phyloP scores from a whole-genome alignment of 2,113 vertebrate species.

The Semicossyphus pulcher region DNA sequence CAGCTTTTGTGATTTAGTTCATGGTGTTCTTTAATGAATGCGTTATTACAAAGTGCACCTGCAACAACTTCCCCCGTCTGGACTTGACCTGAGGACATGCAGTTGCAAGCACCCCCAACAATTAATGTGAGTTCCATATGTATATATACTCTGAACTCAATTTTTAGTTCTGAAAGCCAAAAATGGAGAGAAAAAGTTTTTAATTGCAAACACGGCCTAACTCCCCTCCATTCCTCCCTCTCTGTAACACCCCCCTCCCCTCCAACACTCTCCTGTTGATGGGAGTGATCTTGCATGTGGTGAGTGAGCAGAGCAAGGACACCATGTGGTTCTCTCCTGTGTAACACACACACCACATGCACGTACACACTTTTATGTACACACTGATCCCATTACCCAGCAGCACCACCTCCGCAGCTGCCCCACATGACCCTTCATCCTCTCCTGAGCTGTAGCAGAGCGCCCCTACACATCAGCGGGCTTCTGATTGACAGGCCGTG shows the following conservation, averaged over 20 bases:
- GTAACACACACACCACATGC: conserved; percentile 56
- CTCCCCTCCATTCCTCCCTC: background rate
- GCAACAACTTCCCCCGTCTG: background rate
- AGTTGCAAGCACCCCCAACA: too few relatives aligned
- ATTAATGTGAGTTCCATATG: too few relatives aligned
- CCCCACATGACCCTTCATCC: conserved; percentile 76
- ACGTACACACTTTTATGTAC: conserved; percentile 53
- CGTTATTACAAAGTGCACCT: too few relatives aligned
- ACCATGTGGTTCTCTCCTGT: conserved; percentile 66
- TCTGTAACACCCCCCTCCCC: conserved; percentile 53
- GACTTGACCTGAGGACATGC: too few relatives aligned
- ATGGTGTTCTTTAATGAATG: too few relatives aligned
- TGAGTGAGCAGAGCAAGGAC: conserved; percentile 84
- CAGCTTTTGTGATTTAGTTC: too few relatives aligned
- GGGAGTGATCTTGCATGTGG: conserved; percentile 71
- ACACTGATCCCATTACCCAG: conserved; percentile 75
- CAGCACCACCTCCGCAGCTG: conserved; percentile 60
- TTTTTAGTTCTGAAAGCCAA: background rate
- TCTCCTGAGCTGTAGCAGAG: conserved; percentile 76
- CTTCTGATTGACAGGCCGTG: conserved; percentile 83
- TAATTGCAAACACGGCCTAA: conserved; percentile 1
- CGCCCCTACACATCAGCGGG: conserved; percentile 73
- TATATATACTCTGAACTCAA: background rate
- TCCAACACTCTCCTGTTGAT: conserved; percentile 72
- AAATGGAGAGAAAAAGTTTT: conserved; percentile 18